Evolutionary conservation across 2,888 invertebrate species (phyloP).

Genomic region (Aphrophora alni): DNA sequence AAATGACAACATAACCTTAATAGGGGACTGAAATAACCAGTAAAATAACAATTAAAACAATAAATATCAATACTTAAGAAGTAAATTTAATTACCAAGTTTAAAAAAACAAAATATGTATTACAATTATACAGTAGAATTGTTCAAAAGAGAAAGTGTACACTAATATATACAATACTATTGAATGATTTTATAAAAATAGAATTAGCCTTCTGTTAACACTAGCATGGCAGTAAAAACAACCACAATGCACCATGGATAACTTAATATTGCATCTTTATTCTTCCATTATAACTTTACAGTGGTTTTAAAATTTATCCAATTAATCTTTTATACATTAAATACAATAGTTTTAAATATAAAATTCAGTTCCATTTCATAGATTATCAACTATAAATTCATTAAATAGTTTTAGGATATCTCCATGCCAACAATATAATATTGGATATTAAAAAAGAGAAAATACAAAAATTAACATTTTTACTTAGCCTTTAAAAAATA

Average conservation of each 20-base stretch:
- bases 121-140: background rate
- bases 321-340: no score
- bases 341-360: no score
- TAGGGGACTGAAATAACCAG: background rate
- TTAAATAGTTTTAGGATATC: no score
- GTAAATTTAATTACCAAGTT: background rate
- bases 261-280: background rate
- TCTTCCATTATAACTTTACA: no score
- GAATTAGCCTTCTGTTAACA: background rate
- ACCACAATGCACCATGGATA: background rate
- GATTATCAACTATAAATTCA: no score
- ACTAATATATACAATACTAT: background rate
- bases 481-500: no score
- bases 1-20: background rate
- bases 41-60: background rate
- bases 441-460: no score
- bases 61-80: background rate
- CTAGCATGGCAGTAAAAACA: background rate
- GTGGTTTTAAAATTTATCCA: no score
- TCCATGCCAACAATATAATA: no score
- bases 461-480: no score
- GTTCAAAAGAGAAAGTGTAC: background rate
- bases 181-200: background rate
- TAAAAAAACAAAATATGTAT: background rate
- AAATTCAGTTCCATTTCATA: no score